Evolutionary conservation across 2,888 invertebrate genomes (phyloP).

Genomic region (Sicus ferrugineus): DNA sequence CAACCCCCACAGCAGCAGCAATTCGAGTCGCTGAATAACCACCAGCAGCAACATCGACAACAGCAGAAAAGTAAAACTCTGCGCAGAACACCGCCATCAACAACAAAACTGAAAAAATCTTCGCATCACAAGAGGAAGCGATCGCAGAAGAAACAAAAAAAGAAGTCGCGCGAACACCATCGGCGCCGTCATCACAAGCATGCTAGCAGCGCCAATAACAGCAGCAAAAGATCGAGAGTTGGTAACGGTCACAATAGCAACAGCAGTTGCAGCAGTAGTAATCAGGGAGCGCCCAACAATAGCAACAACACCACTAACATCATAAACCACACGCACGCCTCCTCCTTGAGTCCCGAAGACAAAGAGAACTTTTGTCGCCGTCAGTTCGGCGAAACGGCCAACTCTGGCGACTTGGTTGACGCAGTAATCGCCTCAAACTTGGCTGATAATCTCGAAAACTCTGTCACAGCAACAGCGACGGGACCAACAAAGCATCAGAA

Average conservation of each 20-base stretch:
- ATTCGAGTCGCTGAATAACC: slow-evolving; percentile 32
- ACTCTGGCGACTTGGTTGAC: slow-evolving; percentile 45
- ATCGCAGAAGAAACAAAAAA: slow-evolving; percentile 58
- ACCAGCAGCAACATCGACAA: slow-evolving; percentile 11
- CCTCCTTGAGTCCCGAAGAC: slow-evolving; percentile 57
- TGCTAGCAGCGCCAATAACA: slow-evolving; percentile 45
- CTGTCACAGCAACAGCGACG: slow-evolving; percentile 9
- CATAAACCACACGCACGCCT: slow-evolving; percentile 42
- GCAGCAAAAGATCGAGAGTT: slow-evolving; percentile 36
- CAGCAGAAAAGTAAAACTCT: slow-evolving; percentile 41
- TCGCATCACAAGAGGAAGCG: slow-evolving; percentile 57
- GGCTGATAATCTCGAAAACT: slow-evolving; percentile 28
- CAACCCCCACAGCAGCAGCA: slow-evolving; percentile 26
- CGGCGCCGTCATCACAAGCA: slow-evolving; percentile 57
- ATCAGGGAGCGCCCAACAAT: slow-evolving; percentile 34
- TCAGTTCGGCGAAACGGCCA: slow-evolving; percentile 45
- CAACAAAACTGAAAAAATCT: slow-evolving; percentile 44
- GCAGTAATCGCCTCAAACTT: slow-evolving; percentile 43
- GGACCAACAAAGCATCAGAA: neutral
- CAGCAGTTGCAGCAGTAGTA: slow-evolving; percentile 30
- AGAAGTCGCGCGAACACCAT: slow-evolving; percentile 57
- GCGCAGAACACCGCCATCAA: slow-evolving; percentile 33
- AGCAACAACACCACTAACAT: slow-evolving; percentile 27
- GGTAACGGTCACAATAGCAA: slow-evolving; percentile 10
- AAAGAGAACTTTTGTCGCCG: slow-evolving; percentile 59